These are phyloP conservation scores for Julus scandinavius DNA, from an alignment of 2,888 invertebrate genomes.

Conservation along the genomic window DNA sequence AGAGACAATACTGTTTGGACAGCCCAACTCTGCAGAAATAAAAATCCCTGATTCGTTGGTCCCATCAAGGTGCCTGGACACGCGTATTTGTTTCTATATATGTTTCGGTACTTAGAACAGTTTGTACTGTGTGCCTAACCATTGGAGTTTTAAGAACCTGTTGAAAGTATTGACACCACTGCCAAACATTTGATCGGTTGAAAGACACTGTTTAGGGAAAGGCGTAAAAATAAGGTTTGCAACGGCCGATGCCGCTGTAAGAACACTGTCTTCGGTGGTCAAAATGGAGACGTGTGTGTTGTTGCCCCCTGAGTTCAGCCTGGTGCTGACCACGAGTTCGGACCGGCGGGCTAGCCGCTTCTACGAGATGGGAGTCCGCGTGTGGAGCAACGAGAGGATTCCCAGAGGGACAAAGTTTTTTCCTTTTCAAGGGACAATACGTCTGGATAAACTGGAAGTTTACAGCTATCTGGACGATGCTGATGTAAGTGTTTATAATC, in stretches of 20 bases:
- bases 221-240: background rate
- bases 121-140: no score
- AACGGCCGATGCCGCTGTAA: background rate
- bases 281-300: slow-evolving; percentile 91
- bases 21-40: no score
- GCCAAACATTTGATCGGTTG: background rate
- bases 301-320: slow-evolving; percentile 90
- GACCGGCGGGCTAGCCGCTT: slow-evolving; percentile 61
- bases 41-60: no score
- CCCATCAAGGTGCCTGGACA: no score
- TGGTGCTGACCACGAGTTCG: slow-evolving; percentile 72
- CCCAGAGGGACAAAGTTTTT: slow-evolving; percentile 84
- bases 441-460: slow-evolving; percentile 88
- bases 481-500: slow-evolving; percentile 79
- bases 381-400: slow-evolving; percentile 84
- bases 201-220: background rate
- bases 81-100: no score
- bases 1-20: no score
- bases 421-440: slow-evolving; percentile 91
- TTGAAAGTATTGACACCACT: background rate
- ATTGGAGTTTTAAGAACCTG: background rate
- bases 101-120: no score
- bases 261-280: background rate
- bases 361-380: slow-evolving; percentile 70
- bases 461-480: slow-evolving; percentile 84